Base-by-base conservation (phyloP, 2,888 invertebrate genomes). In the Rhogogaster chlorosoma region DNA sequence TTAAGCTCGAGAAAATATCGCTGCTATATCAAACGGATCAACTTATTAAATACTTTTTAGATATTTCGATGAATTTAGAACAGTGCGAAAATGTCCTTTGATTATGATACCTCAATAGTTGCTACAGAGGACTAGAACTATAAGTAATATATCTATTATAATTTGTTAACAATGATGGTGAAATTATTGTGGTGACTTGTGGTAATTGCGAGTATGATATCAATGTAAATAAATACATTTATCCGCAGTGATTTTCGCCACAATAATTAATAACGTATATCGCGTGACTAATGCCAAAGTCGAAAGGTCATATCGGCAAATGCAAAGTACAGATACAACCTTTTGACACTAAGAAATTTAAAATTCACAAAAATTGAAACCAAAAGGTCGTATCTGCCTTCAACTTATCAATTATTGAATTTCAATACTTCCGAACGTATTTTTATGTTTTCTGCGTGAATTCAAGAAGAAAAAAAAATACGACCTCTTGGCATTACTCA, bases 221-320 rank as follows among this genome's bases (percentile, higher is more conserved):
- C 22, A 22, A 75, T 75, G 71, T 71, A 71, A 75, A 75, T 75
- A 26, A 75, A 75, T n/a, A 42, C 22, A 75, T 45, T 75, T 75
- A 10, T 10, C 75, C 18, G 75, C 29, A 75, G 32, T 57, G 57
- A 78, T 57, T 82, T 82, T 82, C n/a, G n/a, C n/a, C 53, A 53
- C 53, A 53, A n/a, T 53, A 61, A 22, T 61, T 4, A 26, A 61
- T 61, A 61, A 57, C 57, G n/a, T 3, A 45, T 45, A n/a, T n/a
- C n/a, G n/a, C n/a, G n/a, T n/a, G n/a, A n/a, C n/a, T n/a, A n/a
- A n/a, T n/a, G n/a, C n/a, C n/a, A n/a, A n/a, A n/a, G n/a, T n/a
- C n/a, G n/a, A n/a, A n/a, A n/a, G n/a, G n/a, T n/a, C n/a, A n/a
- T n/a, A n/a, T n/a, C n/a, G n/a, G n/a, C n/a, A n/a, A n/a, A n/a